Conservation (phyloP, 1,140 invertebrate species). For the Heliconius hermathena region DNA sequence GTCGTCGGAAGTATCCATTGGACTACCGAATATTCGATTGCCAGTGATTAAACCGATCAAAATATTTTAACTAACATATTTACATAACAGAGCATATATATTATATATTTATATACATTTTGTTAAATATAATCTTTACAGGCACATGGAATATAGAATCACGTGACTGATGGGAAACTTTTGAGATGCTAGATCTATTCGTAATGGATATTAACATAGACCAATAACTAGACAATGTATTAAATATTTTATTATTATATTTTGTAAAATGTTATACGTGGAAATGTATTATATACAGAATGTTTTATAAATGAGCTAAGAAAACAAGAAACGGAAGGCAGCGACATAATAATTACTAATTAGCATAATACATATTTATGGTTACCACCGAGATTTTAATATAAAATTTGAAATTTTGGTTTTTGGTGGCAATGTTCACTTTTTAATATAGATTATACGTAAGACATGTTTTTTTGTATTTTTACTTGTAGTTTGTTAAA, state of each 20-base stretch:
- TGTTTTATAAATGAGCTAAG: not conserved
- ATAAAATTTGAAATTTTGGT: conserved; percentile 38
- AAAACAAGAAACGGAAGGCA: conserved; percentile 18
- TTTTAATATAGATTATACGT: conserved; percentile 41
- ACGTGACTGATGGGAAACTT: not conserved
- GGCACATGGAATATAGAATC: not conserved
- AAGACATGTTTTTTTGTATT: conserved; percentile 64
- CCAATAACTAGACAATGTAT: not conserved
- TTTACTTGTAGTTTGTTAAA: conserved; percentile 71
- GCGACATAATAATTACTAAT: conserved; percentile 24
- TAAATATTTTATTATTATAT: not conserved
- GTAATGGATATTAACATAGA: not conserved
- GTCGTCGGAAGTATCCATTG: not conserved
- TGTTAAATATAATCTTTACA: not conserved
- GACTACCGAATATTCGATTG: conserved; percentile 4
- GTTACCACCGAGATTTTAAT: conserved; percentile 42
- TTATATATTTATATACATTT: conserved; percentile 9
- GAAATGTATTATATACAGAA: conserved; percentile 20
- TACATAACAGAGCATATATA: not conserved
- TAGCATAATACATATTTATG: conserved; percentile 23
- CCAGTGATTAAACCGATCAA: conserved; percentile 13
- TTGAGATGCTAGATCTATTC: not conserved
- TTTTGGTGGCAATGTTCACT: conserved; percentile 43
- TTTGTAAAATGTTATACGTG: conserved; percentile 16
- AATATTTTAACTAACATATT: conserved; percentile 20